phyloP scores from a whole-genome alignment of 2,888 invertebrate species.

The Sinotaia quadrata region DNA sequence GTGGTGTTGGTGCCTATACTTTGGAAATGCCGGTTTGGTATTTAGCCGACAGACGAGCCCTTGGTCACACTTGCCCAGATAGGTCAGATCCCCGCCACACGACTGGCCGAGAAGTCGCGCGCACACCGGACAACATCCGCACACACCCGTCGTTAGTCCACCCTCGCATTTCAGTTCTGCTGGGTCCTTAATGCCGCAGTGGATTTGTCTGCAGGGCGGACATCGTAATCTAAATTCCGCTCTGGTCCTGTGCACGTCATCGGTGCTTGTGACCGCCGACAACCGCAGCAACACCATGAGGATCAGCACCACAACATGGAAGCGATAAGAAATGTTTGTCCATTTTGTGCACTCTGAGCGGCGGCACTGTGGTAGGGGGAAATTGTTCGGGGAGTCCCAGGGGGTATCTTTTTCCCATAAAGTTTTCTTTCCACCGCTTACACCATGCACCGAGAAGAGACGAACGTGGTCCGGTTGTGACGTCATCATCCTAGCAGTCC shows the following conservation, averaged over 20 bases:
- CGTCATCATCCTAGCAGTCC: too few relatives aligned
- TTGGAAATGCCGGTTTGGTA: constrained; percentile 8
- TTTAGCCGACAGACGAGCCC: constrained; percentile 57
- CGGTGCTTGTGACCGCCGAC: neutral
- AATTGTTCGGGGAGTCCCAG: too few relatives aligned
- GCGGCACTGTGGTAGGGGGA: too few relatives aligned
- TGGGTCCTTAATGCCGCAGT: constrained; percentile 61
- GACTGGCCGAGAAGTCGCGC: constrained; percentile 66
- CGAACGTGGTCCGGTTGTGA: too few relatives aligned
- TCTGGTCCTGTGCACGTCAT: neutral
- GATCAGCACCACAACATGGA: neutral
- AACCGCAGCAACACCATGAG: neutral
- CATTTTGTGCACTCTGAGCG: too few relatives aligned
- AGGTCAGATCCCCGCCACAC: constrained; percentile 68
- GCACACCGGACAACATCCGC: constrained; percentile 70
- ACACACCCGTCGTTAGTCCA: constrained; percentile 67
- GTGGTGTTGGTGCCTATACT: constrained; percentile 31
- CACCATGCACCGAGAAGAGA: too few relatives aligned
- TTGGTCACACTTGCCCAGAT: constrained; percentile 70
- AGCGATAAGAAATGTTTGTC: too few relatives aligned
- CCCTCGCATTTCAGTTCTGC: constrained; percentile 63
- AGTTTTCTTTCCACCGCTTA: too few relatives aligned
- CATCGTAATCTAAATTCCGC: constrained; percentile 56
- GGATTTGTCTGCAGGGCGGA: constrained; percentile 69
- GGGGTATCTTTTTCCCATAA: too few relatives aligned